Evolutionary conservation across 2,113 vertebrate species (phyloP).

Genomic region (Sisor rabdophorus): DNA sequence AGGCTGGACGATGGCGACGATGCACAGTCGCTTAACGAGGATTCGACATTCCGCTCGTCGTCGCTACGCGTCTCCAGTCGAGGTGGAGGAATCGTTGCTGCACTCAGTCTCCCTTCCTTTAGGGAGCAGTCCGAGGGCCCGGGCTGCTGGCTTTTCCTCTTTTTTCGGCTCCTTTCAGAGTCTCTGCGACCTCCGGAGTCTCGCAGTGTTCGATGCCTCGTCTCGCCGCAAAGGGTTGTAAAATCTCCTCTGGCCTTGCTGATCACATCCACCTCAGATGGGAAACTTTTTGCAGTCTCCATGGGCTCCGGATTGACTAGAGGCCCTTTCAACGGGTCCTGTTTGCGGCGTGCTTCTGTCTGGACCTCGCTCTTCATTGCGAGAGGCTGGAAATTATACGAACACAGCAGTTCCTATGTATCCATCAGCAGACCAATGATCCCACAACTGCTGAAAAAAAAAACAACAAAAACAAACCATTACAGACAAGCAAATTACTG

Average conservation of each 20-base stretch:
- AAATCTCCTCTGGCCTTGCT: constrained; percentile 92
- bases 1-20: constrained; percentile 95
- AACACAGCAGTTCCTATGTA: constrained; percentile 63
- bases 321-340: constrained; percentile 91
- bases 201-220: constrained; percentile 66
- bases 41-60: constrained; percentile 81
- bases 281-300: constrained; percentile 83
- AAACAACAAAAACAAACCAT: constrained; percentile 29
- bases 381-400: constrained; percentile 68
- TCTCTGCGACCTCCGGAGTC: constrained; percentile 79
- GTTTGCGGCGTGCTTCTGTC: constrained; percentile 86
- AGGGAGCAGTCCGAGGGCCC: constrained; percentile 88
- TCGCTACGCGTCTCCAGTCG: constrained; percentile 81
- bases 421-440: constrained; percentile 75
- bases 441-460: constrained; percentile 49
- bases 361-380: constrained; percentile 98
- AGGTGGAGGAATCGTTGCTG: constrained; percentile 61
- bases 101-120: constrained; percentile 73
- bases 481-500: constrained; percentile 1
- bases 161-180: constrained; percentile 85
- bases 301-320: constrained; percentile 87
- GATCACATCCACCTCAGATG: constrained; percentile 88
- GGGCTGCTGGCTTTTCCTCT: constrained; percentile 95
- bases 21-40: constrained; percentile 94
- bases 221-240: constrained; percentile 77